Base-by-base conservation (phyloP, 2,888 invertebrate genomes). In the Volucella inflata region DNA sequence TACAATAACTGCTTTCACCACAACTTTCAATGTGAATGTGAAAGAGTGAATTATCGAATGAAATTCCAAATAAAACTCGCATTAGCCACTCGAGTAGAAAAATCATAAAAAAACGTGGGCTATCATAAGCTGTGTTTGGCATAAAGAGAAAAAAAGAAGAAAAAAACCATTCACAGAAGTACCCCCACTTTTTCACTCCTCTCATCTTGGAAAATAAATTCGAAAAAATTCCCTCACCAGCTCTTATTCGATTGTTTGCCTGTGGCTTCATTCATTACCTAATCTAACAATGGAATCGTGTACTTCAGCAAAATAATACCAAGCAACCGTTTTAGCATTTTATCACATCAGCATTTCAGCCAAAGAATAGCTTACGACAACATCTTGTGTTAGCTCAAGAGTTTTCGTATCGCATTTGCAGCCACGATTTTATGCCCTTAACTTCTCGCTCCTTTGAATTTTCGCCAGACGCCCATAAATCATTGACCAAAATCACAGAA, bases 401-500 rank as follows among this genome's bases (percentile, higher is more conserved):
- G 62, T 65, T 71, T 59, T 59, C 40, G 38, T 48, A 30, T 30
- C 30, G 30, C 21, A 60, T 50, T 62, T 53, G 60, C 70, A 75
- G 42, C 44, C 57, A 53, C 51, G 67, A 60, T 51, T 68, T 60
- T 44, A 68, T 46, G 67, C 57, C 68, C 16, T n/a, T 38, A 46
- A 77, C 60, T 68, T 68, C 53, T 46, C 60, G 11, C 36, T 46
- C 16, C 53, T 11, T 44, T n/a, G 12, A 57, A 36, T 50, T 21
- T 48, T 3, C 16, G 38, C 30, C 70, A 55, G 57, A 50, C 57
- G 9, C 21, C 57, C 59, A 71, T 78, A 78, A 78, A 78, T 78
- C 78, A 71, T 57, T 38, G 46, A 2, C 17, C 44, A 68, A 68
- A 30, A 76, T 76, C 42, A 62, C 51, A 76, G 60, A 59, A 72